Conservation (phyloP, 1,140 invertebrate genomes). For the Drosophila teissieri region DNA sequence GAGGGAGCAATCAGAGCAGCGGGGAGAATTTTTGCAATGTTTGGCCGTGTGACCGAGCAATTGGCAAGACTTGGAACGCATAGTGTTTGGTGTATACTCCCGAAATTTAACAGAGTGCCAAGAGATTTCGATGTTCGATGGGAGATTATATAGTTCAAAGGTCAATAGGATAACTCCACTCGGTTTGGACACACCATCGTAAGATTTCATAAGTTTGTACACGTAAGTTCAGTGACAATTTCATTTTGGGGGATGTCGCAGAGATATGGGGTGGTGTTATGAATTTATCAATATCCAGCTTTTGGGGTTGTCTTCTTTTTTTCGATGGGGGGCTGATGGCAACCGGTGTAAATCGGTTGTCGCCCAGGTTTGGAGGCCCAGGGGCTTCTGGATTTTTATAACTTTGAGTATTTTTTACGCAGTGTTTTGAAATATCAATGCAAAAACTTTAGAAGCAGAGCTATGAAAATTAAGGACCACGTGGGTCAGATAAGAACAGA, state of each 20-base stretch:
- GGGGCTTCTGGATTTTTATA: neutral
- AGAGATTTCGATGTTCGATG: neutral
- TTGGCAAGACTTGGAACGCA: slow-evolving; percentile 1
- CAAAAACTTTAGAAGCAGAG: too few species aligned
- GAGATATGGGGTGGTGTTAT: neutral
- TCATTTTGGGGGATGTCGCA: neutral
- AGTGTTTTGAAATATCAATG: too few species aligned
- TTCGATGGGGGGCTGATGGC: slow-evolving; percentile 6
- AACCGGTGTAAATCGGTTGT: slow-evolving; percentile 14
- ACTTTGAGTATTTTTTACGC: too few species aligned
- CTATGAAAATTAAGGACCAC: too few species aligned
- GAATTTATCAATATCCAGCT: neutral
- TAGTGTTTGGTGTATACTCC: slow-evolving; percentile 1
- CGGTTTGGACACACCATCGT: slow-evolving; percentile 1
- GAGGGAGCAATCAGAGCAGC: neutral
- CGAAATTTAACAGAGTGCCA: neutral
- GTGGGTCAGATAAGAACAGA: too few species aligned
- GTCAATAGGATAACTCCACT: slow-evolving; percentile 3
- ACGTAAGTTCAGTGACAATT: slow-evolving; percentile 13
- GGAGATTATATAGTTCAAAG: neutral
- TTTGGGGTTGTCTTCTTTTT: slow-evolving; percentile 14
- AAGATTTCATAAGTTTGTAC: slow-evolving; percentile 2
- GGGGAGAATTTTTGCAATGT: neutral
- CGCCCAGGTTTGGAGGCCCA: neutral
- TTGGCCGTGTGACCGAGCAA: neutral